phyloP scores from a whole-genome alignment of 1,140 invertebrate genomes.

The Penaeus japonicus region DNA sequence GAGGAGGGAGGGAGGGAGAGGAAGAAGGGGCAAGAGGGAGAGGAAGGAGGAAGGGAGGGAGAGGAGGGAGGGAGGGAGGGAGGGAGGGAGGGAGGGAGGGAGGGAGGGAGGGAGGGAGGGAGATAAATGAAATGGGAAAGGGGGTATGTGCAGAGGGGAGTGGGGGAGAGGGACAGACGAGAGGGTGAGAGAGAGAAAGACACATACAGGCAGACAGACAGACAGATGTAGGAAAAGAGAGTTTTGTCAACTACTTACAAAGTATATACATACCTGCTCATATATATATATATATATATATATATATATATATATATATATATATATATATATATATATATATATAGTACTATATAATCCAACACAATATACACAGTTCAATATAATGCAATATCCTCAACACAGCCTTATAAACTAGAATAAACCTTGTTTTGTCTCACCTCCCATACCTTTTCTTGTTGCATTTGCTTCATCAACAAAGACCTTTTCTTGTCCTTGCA shows the following conservation, averaged over 20 bases:
- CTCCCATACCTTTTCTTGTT: conserved; percentile 90
- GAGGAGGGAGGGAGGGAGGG: no score
- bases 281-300: neutral
- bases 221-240: no score
- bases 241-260: no score
- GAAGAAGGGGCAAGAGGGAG: neutral
- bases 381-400: neutral
- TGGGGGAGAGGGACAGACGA: neutral
- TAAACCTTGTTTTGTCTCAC: conserved; percentile 14
- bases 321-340: no score
- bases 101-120: neutral
- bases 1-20: neutral
- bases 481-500: conserved; percentile 99
- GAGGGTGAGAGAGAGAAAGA: neutral
- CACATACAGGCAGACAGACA: no score
- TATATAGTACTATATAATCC: no score
- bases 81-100: neutral
- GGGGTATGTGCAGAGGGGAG: no score
- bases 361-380: neutral
- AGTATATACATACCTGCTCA: neutral
- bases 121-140: neutral
- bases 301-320: no score
- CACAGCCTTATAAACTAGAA: conserved; percentile 13
- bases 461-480: conserved; percentile 95
- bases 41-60: no score